Conservation (phyloP, 2,888 invertebrate species). For the Rhamphomyia laevipes region DNA sequence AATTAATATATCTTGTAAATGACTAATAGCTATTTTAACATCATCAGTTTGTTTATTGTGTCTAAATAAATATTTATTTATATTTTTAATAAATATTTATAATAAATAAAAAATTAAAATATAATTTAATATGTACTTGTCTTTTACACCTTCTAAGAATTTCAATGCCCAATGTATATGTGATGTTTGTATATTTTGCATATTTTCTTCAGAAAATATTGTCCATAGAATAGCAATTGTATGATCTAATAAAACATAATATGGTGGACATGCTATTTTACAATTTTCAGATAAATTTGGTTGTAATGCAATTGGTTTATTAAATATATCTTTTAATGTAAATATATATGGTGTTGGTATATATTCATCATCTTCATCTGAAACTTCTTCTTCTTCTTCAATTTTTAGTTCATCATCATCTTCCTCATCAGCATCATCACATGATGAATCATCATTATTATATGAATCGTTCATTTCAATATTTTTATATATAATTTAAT, state of each 20-base stretch:
- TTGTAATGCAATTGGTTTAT: constrained; percentile 7
- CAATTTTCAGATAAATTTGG: constrained; percentile 2
- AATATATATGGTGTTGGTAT: constrained; percentile 16
- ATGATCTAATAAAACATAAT: constrained; percentile 17
- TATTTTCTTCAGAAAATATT: constrained; percentile 11
- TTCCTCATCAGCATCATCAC: no score
- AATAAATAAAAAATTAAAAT: not conserved
- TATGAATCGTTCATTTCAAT: no score
- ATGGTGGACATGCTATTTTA: constrained; percentile 14
- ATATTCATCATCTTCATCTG: constrained; percentile 3
- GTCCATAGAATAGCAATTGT: constrained; percentile 17
- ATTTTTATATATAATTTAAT: no score
- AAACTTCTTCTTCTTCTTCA: no score
- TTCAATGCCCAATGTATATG: constrained; percentile 18
- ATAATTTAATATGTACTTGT: constrained; percentile 4
- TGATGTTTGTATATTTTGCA: constrained; percentile 7
- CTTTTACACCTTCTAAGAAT: constrained; percentile 17
- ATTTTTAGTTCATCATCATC: no score
- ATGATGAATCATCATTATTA: no score
- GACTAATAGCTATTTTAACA: constrained; percentile 4
- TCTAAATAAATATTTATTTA: constrained; percentile 2
- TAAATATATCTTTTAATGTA: constrained; percentile 11
- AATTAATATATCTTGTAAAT: constrained; percentile 5
- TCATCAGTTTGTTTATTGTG: not conserved
- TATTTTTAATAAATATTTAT: not conserved